Conservation (phyloP, 2,797 vertebrate genomes). For the Halcyon badia region DNA sequence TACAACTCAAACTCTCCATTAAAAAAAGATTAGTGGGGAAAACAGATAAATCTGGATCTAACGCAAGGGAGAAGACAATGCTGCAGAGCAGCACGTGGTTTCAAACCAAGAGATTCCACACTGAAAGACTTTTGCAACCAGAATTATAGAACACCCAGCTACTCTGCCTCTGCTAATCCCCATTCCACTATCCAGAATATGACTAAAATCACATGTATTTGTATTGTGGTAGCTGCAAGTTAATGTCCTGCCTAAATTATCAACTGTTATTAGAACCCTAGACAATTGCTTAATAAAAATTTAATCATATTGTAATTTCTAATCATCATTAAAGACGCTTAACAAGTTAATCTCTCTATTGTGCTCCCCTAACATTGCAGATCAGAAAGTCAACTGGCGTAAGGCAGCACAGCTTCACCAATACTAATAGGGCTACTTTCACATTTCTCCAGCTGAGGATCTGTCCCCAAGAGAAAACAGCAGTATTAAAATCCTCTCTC, state of each 20-base stretch:
- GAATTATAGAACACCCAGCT: neutral
- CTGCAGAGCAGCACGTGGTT: neutral
- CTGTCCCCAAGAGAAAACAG: neutral
- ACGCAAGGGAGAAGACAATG: neutral
- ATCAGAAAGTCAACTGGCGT: neutral
- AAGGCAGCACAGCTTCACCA: neutral
- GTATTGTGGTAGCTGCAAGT: constrained; percentile 45
- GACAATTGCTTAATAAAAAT: constrained; percentile 76
- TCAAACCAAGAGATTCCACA: neutral
- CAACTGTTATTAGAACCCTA: constrained; percentile 67
- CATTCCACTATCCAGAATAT: neutral
- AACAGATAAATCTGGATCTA: neutral
- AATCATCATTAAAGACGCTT: constrained; percentile 68
- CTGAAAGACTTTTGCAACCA: neutral
- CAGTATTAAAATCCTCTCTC: neutral
- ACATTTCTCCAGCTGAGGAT: neutral
- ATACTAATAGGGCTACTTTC: neutral
- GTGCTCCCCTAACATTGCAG: constrained; percentile 17
- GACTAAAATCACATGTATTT: constrained; percentile 45
- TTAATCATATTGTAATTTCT: constrained; percentile 74
- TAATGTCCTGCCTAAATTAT: constrained; percentile 67
- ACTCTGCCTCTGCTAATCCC: neutral
- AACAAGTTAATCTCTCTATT: constrained; percentile 68
- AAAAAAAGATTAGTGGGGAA: neutral
- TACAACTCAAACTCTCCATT: neutral